phyloP scores from a whole-genome alignment of 2,113 vertebrate genomes.

The Eclectus roratus region DNA sequence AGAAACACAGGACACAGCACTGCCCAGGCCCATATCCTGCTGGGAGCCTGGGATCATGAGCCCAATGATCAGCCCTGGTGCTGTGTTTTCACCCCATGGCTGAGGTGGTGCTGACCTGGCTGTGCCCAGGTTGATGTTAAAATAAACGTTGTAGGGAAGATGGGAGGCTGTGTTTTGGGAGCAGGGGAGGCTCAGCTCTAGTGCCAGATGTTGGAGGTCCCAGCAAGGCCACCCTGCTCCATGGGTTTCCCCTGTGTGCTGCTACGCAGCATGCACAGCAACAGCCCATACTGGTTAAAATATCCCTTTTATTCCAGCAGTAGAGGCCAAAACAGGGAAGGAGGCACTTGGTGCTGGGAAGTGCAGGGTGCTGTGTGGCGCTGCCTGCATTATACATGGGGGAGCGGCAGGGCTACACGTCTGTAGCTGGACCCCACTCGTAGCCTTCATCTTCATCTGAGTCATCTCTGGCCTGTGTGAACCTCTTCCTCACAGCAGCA shows the following conservation, averaged over 20 bases:
- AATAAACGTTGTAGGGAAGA: neutral
- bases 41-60: rapidly evolving
- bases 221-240: neutral
- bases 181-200: neutral
- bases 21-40: rapidly evolving
- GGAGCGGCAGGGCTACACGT: slow-evolving; percentile 72
- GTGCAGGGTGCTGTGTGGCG: neutral
- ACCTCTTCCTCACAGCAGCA: slow-evolving; percentile 82
- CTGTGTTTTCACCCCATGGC: neutral
- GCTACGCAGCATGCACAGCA: rapidly evolving
- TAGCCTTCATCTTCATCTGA: slow-evolving; percentile 79
- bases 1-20: rapidly evolving
- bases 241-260: rapidly evolving
- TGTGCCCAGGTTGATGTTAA: neutral
- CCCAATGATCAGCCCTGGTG: neutral
- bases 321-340: neutral
- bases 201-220: rapidly evolving
- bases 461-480: slow-evolving; percentile 83
- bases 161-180: neutral
- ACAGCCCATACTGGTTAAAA: neutral
- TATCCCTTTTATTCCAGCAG: slow-evolving; percentile 25
- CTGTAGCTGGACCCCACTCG: slow-evolving; percentile 93
- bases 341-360: neutral
- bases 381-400: neutral
- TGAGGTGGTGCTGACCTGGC: neutral